Evolutionary conservation across 2,797 vertebrate species (phyloP).

Genomic region (Crypturellus tataupa): DNA sequence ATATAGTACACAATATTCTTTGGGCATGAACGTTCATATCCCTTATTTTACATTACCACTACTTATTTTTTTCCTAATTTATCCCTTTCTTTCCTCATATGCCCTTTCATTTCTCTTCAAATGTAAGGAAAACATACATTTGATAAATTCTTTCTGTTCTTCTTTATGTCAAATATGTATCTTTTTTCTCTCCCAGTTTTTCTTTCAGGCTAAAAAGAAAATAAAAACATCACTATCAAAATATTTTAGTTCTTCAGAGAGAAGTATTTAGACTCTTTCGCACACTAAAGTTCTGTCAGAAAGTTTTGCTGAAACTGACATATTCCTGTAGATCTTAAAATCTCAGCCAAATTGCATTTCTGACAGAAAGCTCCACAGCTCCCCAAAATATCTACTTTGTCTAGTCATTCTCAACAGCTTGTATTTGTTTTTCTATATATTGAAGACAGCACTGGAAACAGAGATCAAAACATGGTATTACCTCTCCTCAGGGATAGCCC

Average conservation of each 20-base stretch:
- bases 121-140: neutral
- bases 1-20: neutral
- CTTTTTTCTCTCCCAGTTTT: neutral
- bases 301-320: constrained; percentile 14
- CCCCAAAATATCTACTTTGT: neutral
- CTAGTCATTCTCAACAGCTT: neutral
- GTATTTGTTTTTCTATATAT: neutral
- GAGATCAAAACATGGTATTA: neutral
- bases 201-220: neutral
- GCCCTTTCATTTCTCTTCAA: neutral
- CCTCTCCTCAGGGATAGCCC: neutral
- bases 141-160: accelerated
- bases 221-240: neutral
- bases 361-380: neutral
- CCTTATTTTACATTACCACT: neutral
- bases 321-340: neutral
- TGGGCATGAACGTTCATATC: neutral
- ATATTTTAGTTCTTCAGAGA: neutral
- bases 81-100: neutral
- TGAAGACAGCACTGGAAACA: neutral
- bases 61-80: neutral
- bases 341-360: neutral
- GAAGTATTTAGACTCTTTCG: constrained; percentile 15
- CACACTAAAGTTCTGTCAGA: neutral
- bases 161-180: neutral